Base-by-base conservation (phyloP, 2,888 invertebrate genomes). In the Patella pellucida region DNA sequence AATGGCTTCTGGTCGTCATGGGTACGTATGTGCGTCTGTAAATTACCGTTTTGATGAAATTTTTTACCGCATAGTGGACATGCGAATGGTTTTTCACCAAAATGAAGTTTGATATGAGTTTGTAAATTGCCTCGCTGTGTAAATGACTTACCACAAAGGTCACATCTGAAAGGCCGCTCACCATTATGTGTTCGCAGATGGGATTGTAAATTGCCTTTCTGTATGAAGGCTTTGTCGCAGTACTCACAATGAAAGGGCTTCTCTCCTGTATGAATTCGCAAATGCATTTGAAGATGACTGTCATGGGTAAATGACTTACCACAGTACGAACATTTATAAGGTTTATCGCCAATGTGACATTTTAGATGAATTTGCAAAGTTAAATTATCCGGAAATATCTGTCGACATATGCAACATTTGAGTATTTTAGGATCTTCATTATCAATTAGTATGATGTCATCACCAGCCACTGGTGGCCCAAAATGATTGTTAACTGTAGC, bases 181-280 rank as follows among this genome's bases (percentile, higher is more conserved):
- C 73, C 73, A 5, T 16, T 68, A 68, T 73, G 73, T 23, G 68
- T 73, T 3, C 73, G 73, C 27, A 50, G 41, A 67, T 73, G 73
- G 1, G 68, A 27, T 27, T 50, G 67, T 15, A 73, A 51, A 15
- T 67, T 73, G 41, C 52, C 68, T 19, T 67, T 56, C 27, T 52
- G 73, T 50, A 68, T 52, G 67, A 73, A 73, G 4, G 67, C 52
- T 16, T 73, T 50, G 15, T 68, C 51, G 19, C 73, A 73, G 51
- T 51, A 68, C 11, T 56, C 51, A 52, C 73, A 73, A n/a, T 73
- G 41, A n/a, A 73, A 73, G 1, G 73, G 73, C 51, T 73, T 73
- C 15, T 50, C 67, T 16, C 73, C 73, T 1, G 67, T 50, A 16
- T 73, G 73, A 15, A 27, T 73, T 15, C 67, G 41, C 51, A 27